Evolutionary conservation across 2,888 invertebrate genomes (phyloP), one percentile per base, ranked within the genome.

Genomic region (Frankliniella intonsa): DNA sequence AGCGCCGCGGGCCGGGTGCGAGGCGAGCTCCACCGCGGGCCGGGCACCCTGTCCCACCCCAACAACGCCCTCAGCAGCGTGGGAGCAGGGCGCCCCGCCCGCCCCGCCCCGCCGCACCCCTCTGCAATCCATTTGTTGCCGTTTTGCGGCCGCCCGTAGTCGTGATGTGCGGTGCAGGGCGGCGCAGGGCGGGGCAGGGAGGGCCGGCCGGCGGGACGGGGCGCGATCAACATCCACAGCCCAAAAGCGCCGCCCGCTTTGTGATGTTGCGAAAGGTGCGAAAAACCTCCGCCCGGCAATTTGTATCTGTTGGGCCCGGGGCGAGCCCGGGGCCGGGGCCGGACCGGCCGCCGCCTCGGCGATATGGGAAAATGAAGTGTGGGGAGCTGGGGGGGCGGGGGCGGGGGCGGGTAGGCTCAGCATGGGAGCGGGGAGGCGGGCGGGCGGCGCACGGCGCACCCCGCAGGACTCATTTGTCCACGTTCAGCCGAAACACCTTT

Each of bases 261-360:
- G 81, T 81, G 81, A 50, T 55, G 62, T 79, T 81, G 81, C 82
- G 83, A 87, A 86, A 85, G 49, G 65, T 51, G 19, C 79, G 14
- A 27, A 80, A 38, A 82, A 14, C 27, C 65, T 25, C 55, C 55
- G n/a, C 80, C 83, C 69, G 0, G 69, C 69, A 76, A 76, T 76
- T 76, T 76, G 69, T 76, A 76, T 11, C 69, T 80, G 50, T 83
- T 81, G 55, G 62, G 50, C 81, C 19, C 81, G 12, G 50, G 50
- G 38, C 38, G 38, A 38, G 38, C 3, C 38, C 3, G 38, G 38
- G 38, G 3, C 38, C 5, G 38, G 38, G 38, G 5, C 38, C 38
- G 38, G 55, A 2, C 69, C 8, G 69, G 22, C 9, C 8, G 22
- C 69, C 69, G 69, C 69, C 10, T 76, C 25, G 25, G 25, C 69